Evolutionary conservation across 2,797 vertebrate species (phyloP), one percentile per base, ranked within the genome.

Genomic region (Peromyscus melanophrys): DNA sequence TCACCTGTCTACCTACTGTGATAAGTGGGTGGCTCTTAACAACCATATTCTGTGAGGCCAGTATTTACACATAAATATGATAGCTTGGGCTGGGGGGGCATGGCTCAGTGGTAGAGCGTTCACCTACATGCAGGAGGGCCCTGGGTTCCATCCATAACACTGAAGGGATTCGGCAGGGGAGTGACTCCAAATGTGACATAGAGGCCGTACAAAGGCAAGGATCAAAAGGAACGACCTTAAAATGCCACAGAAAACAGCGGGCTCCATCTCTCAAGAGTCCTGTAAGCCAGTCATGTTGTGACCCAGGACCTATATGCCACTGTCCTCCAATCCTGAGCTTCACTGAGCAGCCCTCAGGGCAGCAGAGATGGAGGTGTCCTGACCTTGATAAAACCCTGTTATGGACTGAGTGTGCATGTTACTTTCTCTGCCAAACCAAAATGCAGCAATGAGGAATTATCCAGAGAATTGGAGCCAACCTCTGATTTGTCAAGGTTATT

Each of bases 381-480:
- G 71, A 59, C 78, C 90, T 84, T 85, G 93, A 86, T 23, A 76
- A 95, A 96, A 95, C 31, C 63, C 77, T 95, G 67, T 93, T 94
- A 95, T 1, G 31, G 92, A 83, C 46, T 13, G 29, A 94, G 19
- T 67, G 52, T 52, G 82, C 0, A 1, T 86, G 84, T 59, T 55
- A 67, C 77, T 86, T 71, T 67, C 69, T 89, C 77, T 93, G 95
- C 95, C 96, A 98, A 97, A 90, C 81, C 89, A 78, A 95, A 95
- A 92, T 1, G 16, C 61, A 93, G 96, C 49, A 16, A 93, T 7
- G 55, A 91, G 76, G 82, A 83, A 80, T 82, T 49, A 96, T 89
- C 94, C 75, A 71, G 77, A 83, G 67, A 85, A 94, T 0, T 57
- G 67, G 23, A 94, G 92, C 96, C 92, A 96, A 93, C 40, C 71